Conservation (phyloP, 23 tunicate genomes). For the Clavelina lepadiformis region DNA sequence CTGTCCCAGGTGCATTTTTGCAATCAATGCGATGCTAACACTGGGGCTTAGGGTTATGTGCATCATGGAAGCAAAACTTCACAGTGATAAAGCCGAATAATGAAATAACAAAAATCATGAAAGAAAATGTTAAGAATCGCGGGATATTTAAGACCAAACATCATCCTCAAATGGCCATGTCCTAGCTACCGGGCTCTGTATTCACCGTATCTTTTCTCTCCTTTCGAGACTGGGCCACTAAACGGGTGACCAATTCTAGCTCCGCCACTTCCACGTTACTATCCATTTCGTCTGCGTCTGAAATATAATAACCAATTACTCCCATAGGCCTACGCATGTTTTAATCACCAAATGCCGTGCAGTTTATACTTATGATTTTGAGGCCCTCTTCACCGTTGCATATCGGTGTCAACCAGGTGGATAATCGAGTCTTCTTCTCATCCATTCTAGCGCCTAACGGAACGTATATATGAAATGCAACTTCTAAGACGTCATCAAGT, state of each 20-base stretch:
- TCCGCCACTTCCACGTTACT: slow-evolving; percentile 19
- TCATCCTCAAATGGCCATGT: too few species aligned
- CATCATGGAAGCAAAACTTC: too few species aligned
- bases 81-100: too few species aligned
- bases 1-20: slow-evolving; percentile 5
- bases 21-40: background rate
- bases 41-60: background rate
- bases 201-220: slow-evolving; percentile 15
- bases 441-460: slow-evolving; percentile 46
- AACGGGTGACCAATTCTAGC: slow-evolving; percentile 9
- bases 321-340: background rate
- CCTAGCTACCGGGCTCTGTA: too few species aligned
- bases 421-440: slow-evolving; percentile 11
- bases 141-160: too few species aligned
- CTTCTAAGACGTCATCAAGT: slow-evolving; percentile 42
- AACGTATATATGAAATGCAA: slow-evolving; percentile 47
- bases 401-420: slow-evolving; percentile 43
- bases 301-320: background rate
- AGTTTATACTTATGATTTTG: slow-evolving; percentile 8
- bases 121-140: background rate
- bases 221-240: slow-evolving; percentile 27
- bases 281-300: background rate
- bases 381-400: slow-evolving; percentile 27
- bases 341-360: background rate
- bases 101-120: background rate